Evolutionary conservation across 1,140 invertebrate species (phyloP).

Genomic region (Luehdorfia chinensis): DNA sequence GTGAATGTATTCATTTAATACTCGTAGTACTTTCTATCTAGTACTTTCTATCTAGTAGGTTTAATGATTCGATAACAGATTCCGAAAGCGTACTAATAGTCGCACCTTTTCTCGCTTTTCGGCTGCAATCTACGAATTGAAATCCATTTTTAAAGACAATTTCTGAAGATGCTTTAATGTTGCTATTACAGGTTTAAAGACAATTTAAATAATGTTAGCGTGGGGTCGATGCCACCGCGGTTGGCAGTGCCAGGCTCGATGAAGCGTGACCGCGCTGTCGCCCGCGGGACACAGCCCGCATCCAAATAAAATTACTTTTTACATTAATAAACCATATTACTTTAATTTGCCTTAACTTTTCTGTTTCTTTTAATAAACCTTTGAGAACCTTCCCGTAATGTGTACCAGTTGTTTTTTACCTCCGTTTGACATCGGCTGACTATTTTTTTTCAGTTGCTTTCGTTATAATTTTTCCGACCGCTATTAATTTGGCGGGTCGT

Average conservation of each 20-base stretch:
- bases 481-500: slow-evolving; percentile 24
- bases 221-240: slow-evolving; percentile 23
- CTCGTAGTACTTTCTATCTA: too few relatives aligned
- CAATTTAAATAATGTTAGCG: slow-evolving; percentile 13
- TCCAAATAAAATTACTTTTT: slow-evolving; percentile 68
- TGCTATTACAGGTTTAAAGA: too few relatives aligned
- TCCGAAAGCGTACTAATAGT: too few relatives aligned
- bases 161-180: too few relatives aligned
- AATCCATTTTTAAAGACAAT: too few relatives aligned
- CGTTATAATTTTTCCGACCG: slow-evolving; percentile 16
- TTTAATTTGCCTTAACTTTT: slow-evolving; percentile 71
- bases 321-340: slow-evolving; percentile 74
- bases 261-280: slow-evolving; percentile 33
- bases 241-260: slow-evolving; percentile 30
- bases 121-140: too few relatives aligned
- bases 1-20: too few relatives aligned
- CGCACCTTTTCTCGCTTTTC: too few relatives aligned
- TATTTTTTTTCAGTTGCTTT: slow-evolving; percentile 36
- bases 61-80: too few relatives aligned
- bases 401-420: slow-evolving; percentile 73
- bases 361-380: slow-evolving; percentile 69
- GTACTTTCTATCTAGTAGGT: too few relatives aligned
- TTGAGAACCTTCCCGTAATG: slow-evolving; percentile 59
- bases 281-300: slow-evolving; percentile 35
- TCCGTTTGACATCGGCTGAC: slow-evolving; percentile 53